These are phyloP conservation scores for Malacoraja senta DNA, from an alignment of 2,797 vertebrate species.

Conservation along the genomic window DNA sequence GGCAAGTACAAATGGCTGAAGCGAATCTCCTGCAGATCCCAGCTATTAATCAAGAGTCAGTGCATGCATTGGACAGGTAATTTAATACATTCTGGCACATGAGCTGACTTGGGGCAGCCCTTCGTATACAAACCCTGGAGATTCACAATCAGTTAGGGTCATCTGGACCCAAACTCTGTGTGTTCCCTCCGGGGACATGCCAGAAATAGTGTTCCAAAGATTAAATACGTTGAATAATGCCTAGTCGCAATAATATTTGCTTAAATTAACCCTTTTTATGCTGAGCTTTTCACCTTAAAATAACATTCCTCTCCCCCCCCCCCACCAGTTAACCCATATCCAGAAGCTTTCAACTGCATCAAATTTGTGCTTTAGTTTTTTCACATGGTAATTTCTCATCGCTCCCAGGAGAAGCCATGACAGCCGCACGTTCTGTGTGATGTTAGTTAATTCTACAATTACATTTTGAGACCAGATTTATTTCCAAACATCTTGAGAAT, in stretches of 20 bases:
- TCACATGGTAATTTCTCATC: neutral
- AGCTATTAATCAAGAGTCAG: constrained; percentile 38
- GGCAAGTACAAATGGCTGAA: constrained; percentile 29
- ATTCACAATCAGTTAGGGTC: constrained; percentile 29
- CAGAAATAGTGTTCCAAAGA: constrained; percentile 7
- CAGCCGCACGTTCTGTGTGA: neutral
- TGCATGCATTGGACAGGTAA: constrained; percentile 32
- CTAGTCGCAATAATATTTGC: constrained; percentile 17
- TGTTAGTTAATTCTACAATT: constrained; percentile 32
- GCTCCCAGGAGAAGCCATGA: neutral
- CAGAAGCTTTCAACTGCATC: neutral
- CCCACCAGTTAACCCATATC: neutral
- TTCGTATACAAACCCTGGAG: constrained; percentile 27
- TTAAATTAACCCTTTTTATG: constrained; percentile 18
- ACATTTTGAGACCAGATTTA: neutral
- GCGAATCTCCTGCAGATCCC: constrained; percentile 25
- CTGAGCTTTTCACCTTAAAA: neutral
- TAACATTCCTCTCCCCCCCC: neutral
- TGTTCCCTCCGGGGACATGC: neutral
- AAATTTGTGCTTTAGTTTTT: neutral
- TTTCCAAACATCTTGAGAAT: neutral
- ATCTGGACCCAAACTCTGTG: constrained; percentile 21
- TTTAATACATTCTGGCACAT: constrained; percentile 27
- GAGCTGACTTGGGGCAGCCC: constrained; percentile 33
- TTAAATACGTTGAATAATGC: neutral